A percentile compares a stretch with the other conserved stretches of the same genome.
Conservation (phyloP, 2,888 invertebrate species). For the Digitonthophagus gazella region DNA sequence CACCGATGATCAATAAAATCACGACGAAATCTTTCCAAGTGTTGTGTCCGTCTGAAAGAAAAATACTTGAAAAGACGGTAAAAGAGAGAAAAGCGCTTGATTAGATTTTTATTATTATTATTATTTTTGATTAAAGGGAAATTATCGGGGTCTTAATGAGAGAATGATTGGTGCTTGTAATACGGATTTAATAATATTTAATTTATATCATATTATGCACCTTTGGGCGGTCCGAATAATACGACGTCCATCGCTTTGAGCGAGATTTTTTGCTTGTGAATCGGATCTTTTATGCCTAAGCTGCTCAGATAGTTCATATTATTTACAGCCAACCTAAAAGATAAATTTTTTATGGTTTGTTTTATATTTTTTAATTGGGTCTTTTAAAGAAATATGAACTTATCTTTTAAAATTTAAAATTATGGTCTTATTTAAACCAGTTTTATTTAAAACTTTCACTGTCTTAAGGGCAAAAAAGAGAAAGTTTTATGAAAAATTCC, state of each 20-base stretch:
- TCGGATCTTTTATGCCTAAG: conserved; percentile 95
- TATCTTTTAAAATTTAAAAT: conserved; percentile 1
- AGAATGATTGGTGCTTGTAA: background rate
- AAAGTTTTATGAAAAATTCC: no score
- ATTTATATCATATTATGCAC: no score
- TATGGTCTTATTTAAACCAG: background rate
- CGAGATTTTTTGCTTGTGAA: conserved; percentile 95
- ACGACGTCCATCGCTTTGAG: conserved; percentile 99
- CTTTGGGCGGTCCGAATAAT: conserved; percentile 96
- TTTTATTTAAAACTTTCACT: no score
- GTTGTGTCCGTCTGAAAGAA: conserved; percentile 43
- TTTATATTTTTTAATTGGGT: background rate
- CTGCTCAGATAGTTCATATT: conserved; percentile 87
- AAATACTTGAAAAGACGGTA: conserved; percentile 6
- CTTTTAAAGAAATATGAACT: conserved; percentile 10
- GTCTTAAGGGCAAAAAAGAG: no score
- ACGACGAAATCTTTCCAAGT: conserved; percentile 86
- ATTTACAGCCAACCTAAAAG: conserved; percentile 84
- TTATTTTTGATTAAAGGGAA: background rate
- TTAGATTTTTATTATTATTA: conserved; percentile 12
- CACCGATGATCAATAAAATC: conserved; percentile 78
- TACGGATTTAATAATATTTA: conserved; percentile 2
- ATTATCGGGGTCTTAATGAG: background rate
- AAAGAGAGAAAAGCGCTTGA: conserved; percentile 1
- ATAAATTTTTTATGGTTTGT: background rate